Evolutionary conservation across 2,797 vertebrate genomes (phyloP).

Genomic region (Astyanax mexicanus): DNA sequence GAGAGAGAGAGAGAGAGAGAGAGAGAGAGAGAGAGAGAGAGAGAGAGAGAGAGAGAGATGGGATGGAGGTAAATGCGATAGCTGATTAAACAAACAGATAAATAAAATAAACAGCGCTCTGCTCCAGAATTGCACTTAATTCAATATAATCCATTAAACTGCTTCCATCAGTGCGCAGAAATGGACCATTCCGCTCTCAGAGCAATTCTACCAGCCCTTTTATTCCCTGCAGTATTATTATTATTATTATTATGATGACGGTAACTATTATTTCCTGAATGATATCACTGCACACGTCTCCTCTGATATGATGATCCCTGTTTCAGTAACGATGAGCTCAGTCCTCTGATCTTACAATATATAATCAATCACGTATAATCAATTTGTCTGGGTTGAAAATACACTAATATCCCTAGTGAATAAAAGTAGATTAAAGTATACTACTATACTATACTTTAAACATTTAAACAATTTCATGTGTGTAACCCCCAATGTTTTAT

Average conservation of each 20-base stretch:
- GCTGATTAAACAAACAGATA: neutral
- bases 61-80: neutral
- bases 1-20: too few relatives aligned
- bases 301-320: neutral
- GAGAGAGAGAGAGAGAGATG: neutral
- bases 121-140: neutral
- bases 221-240: too few relatives aligned
- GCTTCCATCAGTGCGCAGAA: neutral
- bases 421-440: too few relatives aligned
- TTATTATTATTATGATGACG: neutral
- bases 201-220: neutral
- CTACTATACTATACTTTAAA: too few relatives aligned
- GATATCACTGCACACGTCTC: neutral
- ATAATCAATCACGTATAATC: neutral
- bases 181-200: neutral
- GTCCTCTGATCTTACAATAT: neutral
- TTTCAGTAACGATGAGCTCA: neutral
- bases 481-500: too few relatives aligned
- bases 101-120: neutral
- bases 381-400: too few relatives aligned
- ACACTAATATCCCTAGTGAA: too few relatives aligned
- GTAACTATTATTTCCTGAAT: neutral
- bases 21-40: too few relatives aligned
- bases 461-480: too few relatives aligned
- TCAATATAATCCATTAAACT: constrained; percentile 6